A percentile compares a stretch with the other conserved stretches of the same genome.
Conservation (phyloP, 1,140 invertebrate species). For the Brachionus rotundiformis region DNA sequence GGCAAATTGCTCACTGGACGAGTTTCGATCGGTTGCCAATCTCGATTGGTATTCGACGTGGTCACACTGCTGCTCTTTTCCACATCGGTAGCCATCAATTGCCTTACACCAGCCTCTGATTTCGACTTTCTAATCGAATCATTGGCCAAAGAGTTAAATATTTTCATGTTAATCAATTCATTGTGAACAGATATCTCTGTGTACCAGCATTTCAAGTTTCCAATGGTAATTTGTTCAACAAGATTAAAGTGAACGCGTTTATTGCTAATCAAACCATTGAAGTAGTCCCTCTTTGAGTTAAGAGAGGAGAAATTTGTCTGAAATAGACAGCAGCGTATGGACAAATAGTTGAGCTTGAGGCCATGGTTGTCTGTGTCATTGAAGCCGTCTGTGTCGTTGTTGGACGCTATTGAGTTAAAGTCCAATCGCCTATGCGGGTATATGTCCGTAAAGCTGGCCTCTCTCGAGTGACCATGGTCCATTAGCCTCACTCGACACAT, state of each 20-base stretch:
- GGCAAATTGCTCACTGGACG: not conserved
- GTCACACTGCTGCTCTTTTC: not conserved
- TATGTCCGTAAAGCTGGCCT: not conserved
- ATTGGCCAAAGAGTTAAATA: not conserved
- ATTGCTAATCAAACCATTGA: not conserved
- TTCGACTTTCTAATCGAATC: not conserved
- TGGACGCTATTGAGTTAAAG: not conserved
- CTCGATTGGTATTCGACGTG: constrained; percentile 9
- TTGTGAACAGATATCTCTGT: not conserved
- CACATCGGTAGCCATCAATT: not conserved
- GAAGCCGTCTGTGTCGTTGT: not conserved
- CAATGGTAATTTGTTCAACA: constrained; percentile 24
- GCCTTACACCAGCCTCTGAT: not conserved
- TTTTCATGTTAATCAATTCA: not conserved
- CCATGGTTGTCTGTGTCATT: constrained; percentile 29
- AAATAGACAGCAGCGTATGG: constrained; percentile 40
- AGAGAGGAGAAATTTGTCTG: not conserved
- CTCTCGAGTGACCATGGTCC: not conserved
- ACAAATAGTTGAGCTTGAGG: constrained; percentile 36
- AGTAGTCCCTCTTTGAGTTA: not conserved
- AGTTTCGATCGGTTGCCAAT: not conserved
- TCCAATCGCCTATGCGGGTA: constrained; percentile 14
- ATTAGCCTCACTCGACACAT: not conserved
- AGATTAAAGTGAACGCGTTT: not conserved
- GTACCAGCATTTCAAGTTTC: constrained; percentile 10